Conservation (phyloP, 30 jellyfish, hydroid and myxozoan genomes). For the Sanderia malayensis region DNA sequence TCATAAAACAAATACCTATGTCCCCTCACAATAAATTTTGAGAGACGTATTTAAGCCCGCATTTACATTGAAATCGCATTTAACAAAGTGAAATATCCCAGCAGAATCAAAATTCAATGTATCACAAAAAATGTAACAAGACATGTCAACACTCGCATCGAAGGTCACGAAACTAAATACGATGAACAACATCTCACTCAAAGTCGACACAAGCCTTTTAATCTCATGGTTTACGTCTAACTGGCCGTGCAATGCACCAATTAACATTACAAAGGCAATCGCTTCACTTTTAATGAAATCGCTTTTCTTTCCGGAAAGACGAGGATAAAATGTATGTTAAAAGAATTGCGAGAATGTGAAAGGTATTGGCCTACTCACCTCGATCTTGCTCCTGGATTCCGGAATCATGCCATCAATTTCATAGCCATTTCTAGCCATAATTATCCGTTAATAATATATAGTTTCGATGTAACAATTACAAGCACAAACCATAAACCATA, state of each 20-base stretch:
- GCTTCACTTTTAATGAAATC: neutral
- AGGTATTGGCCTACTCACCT: constrained; percentile 7
- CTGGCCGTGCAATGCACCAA: neutral
- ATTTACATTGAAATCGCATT: no score
- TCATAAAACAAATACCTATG: no score
- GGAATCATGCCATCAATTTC: neutral
- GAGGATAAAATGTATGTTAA: neutral
- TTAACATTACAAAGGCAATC: neutral
- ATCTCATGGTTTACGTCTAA: neutral
- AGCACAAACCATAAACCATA: no score
- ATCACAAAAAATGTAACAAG: neutral
- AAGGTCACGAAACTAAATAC: neutral
- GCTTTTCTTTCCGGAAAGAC: neutral
- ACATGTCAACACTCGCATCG: constrained; percentile 3
- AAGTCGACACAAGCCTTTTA: neutral
- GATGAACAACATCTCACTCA: neutral
- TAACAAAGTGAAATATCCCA: no score
- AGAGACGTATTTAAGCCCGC: no score
- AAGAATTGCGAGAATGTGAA: neutral
- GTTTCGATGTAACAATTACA: no score
- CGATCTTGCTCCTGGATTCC: neutral
- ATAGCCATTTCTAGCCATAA: neutral
- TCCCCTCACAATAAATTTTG: no score
- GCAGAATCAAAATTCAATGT: neutral
- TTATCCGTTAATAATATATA: no score